Evolutionary conservation across 2,113 vertebrate genomes (phyloP).

Genomic region (Paradoxurus hermaphroditus): DNA sequence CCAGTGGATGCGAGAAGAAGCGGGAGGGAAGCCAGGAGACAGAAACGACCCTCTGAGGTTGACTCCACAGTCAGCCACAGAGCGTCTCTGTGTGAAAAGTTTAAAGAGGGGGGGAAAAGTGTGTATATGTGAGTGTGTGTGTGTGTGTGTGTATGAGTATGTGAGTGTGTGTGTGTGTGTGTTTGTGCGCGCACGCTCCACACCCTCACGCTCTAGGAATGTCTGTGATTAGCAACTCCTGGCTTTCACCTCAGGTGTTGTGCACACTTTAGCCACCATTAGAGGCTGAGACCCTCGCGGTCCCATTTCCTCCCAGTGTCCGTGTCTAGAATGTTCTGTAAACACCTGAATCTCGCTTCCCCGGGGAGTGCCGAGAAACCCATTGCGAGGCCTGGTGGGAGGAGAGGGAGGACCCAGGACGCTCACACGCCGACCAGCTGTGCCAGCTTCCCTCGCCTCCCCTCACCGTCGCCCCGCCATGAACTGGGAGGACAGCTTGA

Average conservation of each 20-base stretch:
- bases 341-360: no score
- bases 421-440: not conserved
- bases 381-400: not conserved
- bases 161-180: not conserved
- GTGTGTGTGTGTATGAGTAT: not conserved
- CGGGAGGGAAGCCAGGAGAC: not conserved
- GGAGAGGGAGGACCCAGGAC: not conserved
- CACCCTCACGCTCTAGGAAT: not conserved
- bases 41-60: not conserved
- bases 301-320: not conserved
- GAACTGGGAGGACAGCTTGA: not conserved
- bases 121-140: not conserved
- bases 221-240: not conserved
- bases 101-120: not conserved
- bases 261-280: no score
- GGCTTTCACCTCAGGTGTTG: not conserved
- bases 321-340: not conserved
- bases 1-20: not conserved
- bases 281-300: not conserved
- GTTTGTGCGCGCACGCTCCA: no score
- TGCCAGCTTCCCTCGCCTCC: not conserved
- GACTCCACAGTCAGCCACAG: not conserved
- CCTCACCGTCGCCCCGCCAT: not conserved
- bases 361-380: not conserved
- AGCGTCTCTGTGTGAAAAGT: not conserved